Evolutionary conservation across 1,140 invertebrate genomes (phyloP), one percentile per base, ranked within the genome.

Genomic region (Ceratosolen solmsi): DNA sequence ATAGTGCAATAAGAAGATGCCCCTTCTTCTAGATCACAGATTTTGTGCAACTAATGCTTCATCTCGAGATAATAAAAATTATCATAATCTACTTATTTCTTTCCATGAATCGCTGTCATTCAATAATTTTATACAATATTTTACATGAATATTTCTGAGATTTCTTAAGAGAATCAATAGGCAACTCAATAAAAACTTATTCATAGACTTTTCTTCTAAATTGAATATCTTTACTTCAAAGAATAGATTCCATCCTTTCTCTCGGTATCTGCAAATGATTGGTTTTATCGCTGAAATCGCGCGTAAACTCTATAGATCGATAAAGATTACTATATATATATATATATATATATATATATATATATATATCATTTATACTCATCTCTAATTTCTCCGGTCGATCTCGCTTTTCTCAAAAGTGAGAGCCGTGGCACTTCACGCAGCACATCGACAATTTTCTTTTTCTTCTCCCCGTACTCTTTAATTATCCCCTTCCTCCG

Each of bases 341-440:
- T 8, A 46, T 46, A n/a, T n/a, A n/a, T n/a, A n/a, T n/a, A n/a
- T n/a, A n/a, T n/a, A n/a, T n/a, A n/a, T n/a, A n/a, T n/a, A n/a
- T n/a, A n/a, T n/a, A n/a, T n/a, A n/a, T n/a, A n/a, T n/a, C n/a
- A n/a, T n/a, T n/a, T n/a, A 13, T 13, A 46, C 41, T 46, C 41
- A 46, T 46, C 41, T 46, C 41, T 46, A 46, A 13, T 46, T 46
- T 46, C 41, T 46, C 41, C 41, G 41, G 5, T 46, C 65, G 65
- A n/a, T 22, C 22, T 70, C 38, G 22, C 20, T 70, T 70, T 70
- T 36, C 65, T 38, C 65, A 70, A 25, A 70, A 41, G 38, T 41
- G 65, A 38, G 33, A 70, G 65, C 38, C 38, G 7, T 22, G 36
- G 20, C 17, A 13, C 54, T 30, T 51, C 41, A 4, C 65, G 65